Percentiles rank a stretch among this genome's conserved stretches.
phyloP scores from a whole-genome alignment of 2,113 vertebrate species.

The Calonectris borealis region DNA sequence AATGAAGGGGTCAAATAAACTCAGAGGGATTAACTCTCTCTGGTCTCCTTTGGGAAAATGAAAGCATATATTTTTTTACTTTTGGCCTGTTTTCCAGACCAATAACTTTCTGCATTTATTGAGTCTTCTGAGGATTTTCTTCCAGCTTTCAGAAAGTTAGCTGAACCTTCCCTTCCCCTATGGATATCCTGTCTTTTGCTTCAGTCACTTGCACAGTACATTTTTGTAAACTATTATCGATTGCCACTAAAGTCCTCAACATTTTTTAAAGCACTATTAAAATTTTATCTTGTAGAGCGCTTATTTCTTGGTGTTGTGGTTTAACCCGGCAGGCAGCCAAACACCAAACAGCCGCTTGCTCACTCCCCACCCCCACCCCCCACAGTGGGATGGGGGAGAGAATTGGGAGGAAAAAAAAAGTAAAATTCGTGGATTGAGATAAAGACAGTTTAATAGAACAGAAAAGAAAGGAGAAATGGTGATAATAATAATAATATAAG shows the following conservation, averaged over 20 bases:
- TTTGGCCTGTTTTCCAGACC: conserved; percentile 25
- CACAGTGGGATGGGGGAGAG: too few relatives aligned
- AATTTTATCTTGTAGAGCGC: not conserved
- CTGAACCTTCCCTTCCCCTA: not conserved
- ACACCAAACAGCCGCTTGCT: too few relatives aligned
- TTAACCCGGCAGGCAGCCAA: too few relatives aligned
- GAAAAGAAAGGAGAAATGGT: too few relatives aligned
- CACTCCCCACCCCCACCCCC: too few relatives aligned
- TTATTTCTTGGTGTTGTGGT: not conserved
- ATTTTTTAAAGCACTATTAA: conserved; percentile 20
- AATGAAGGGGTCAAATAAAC: conserved; percentile 26
- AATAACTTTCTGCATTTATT: conserved; percentile 29
- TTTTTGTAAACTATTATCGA: not conserved
- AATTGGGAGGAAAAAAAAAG: too few relatives aligned
- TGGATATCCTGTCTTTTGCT: not conserved
- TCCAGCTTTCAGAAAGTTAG: conserved; percentile 9
- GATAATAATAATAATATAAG: too few relatives aligned
- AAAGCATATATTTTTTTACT: not conserved
- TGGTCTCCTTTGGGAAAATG: conserved; percentile 11
- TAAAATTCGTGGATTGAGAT: too few relatives aligned
- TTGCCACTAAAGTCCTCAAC: not conserved
- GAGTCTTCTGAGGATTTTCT: conserved; percentile 13
- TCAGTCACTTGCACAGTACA: not conserved
- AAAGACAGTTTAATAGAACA: too few relatives aligned
- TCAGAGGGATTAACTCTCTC: conserved; percentile 18